Percentiles rank a stretch among this genome's conserved stretches.
Evolutionary conservation across 2,888 invertebrate species (phyloP).

Genomic region (Hymenopus coronatus): DNA sequence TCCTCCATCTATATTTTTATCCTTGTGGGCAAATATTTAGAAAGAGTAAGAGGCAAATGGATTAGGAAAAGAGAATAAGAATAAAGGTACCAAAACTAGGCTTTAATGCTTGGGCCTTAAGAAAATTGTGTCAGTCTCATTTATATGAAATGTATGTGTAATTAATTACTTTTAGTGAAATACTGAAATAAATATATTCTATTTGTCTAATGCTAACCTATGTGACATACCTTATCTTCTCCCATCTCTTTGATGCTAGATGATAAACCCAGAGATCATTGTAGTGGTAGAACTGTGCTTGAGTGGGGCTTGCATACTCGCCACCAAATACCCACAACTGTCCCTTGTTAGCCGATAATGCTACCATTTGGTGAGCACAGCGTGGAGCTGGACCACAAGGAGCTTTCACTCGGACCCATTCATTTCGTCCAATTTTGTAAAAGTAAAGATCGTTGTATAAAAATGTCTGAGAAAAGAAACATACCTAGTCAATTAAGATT

Average conservation of each 20-base stretch:
- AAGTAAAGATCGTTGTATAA: constrained; percentile 83
- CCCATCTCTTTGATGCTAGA: constrained; percentile 74
- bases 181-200: no score
- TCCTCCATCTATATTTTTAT: no score
- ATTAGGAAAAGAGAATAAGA: no score
- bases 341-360: constrained; percentile 70
- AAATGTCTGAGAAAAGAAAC: constrained; percentile 57
- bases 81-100: no score
- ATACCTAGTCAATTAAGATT: no score
- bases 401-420: constrained; percentile 77
- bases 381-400: constrained; percentile 86
- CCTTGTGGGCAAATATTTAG: no score
- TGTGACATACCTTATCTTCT: constrained; percentile 59
- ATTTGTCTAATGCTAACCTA: no score
- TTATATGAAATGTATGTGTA: no score
- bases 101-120: no score
- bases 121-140: no score
- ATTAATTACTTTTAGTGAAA: no score
- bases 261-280: constrained; percentile 87
- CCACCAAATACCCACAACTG: constrained; percentile 83
- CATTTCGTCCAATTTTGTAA: constrained; percentile 74
- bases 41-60: no score
- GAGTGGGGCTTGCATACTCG: constrained; percentile 86
- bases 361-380: constrained; percentile 83
- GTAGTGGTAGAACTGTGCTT: constrained; percentile 91